These are phyloP conservation scores for Pocillopora grandis DNA, from an alignment of 92 coral and sea anemone species.

Conservation along the genomic window DNA sequence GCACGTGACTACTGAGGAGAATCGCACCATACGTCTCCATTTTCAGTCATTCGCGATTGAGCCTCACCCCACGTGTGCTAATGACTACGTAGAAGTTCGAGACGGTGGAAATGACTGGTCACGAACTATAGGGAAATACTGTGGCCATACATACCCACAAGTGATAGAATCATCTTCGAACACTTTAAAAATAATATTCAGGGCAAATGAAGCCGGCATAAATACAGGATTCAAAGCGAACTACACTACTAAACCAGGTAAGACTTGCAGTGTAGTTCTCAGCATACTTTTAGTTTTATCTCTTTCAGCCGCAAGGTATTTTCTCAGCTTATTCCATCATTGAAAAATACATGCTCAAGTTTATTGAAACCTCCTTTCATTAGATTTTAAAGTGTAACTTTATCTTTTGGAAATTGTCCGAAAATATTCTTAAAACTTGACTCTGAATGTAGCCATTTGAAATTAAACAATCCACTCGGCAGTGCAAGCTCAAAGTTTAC, in stretches of 20 bases:
- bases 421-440: no score
- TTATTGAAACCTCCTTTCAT: no score
- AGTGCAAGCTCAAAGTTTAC: no score
- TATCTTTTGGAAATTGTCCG: no score
- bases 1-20: slow-evolving; percentile 56
- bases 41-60: slow-evolving; percentile 56
- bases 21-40: slow-evolving; percentile 59
- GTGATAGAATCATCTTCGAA: slow-evolving; percentile 55
- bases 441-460: no score
- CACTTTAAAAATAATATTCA: slow-evolving; percentile 60
- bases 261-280: background rate
- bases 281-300: background rate
- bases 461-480: no score
- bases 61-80: slow-evolving; percentile 52
- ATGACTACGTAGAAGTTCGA: slow-evolving; percentile 67
- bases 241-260: slow-evolving; percentile 41
- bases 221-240: slow-evolving; percentile 64
- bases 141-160: slow-evolving; percentile 66
- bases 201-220: slow-evolving; percentile 27
- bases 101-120: slow-evolving; percentile 46
- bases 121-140: slow-evolving; percentile 56
- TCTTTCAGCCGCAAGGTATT: no score
- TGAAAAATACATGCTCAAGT: no score
- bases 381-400: no score
- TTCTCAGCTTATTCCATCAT: no score